Base-by-base conservation (phyloP, 2,888 invertebrate genomes). In the Folsomia candida region DNA sequence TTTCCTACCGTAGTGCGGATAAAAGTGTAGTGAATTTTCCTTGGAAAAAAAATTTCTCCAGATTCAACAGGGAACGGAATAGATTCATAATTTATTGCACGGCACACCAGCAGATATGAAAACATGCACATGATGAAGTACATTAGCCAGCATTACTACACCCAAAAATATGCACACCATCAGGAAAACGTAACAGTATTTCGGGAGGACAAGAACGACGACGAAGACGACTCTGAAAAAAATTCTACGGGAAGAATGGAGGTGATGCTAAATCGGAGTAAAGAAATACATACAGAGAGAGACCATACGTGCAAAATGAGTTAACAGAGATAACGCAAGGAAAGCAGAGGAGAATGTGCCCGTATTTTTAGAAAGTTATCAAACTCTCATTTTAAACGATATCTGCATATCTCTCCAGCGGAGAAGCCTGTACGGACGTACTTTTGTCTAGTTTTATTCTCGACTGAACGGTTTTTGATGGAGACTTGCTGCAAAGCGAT, bases 31-130 rank as follows among this genome's bases (percentile, higher is more conserved):
- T 22, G 4, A 6, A 6, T 22, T 54, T 54, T n/a, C 54, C 54
- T 18, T 54, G 54, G 18, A 18, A n/a, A 14, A 22, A 20, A n/a
- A 18, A 20, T n/a, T 54, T 54, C 54, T 22, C 22, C 54, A 18
- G 54, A 54, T 54, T 54, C 54, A 54, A 54, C 54, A 54, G 54
- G 54, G 54, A 54, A 54, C 6, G 14, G 37, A 37, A 37, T 14
- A 37, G 37, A 54, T 18, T 18, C 54, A 54, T 54, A 54, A 54
- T 20, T 54, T 54, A 54, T 54, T 54, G 54, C 54, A 54, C 4
- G 54, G 20, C 18, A 14, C 11, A 54, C n/a, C n/a, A 6, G n/a
- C 18, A 54, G 22, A 54, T 54, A 54, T 18, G 54, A 54, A 37
- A 37, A 37, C 37, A 37, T 37, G 37, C 4, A 37, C 37, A n/a